Percentiles rank a stretch among this genome's conserved stretches.
These are phyloP conservation scores for Cyprinodon tularosa DNA, from an alignment of 2,113 vertebrate species.

Conservation along the genomic window DNA sequence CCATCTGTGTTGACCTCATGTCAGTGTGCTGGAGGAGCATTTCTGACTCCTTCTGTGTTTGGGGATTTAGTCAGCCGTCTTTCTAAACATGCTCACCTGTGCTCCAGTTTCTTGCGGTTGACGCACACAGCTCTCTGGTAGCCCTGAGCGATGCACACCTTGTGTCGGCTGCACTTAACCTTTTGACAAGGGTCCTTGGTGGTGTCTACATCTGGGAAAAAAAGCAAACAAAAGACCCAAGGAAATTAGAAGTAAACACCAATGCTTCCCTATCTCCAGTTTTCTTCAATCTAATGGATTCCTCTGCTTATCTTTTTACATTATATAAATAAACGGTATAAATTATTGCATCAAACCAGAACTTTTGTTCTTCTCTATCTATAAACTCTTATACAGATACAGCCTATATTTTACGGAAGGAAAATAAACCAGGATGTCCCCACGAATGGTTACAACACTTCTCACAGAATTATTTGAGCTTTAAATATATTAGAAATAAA, in stretches of 20 bases:
- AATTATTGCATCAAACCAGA: conserved; percentile 2
- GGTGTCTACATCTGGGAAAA: conserved; percentile 87
- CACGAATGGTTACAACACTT: background rate
- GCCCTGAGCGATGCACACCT: conserved; percentile 94
- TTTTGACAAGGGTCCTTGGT: conserved; percentile 99
- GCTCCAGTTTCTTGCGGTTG: conserved; percentile 96
- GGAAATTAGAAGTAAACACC: conserved; percentile 24
- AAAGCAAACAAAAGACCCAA: background rate
- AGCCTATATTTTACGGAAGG: conserved; percentile 1
- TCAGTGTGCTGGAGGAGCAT: conserved; percentile 1
- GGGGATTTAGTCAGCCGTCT: conserved; percentile 31
- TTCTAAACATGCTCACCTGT: conserved; percentile 83
- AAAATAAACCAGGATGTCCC: background rate
- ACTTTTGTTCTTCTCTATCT: conserved; percentile 11
- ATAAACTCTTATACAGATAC: conserved; percentile 1
- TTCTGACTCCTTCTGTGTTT: conserved; percentile 6
- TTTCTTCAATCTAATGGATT: background rate
- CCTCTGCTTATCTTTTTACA: conserved; percentile 1
- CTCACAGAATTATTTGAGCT: background rate
- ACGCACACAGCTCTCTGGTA: conserved; percentile 95
- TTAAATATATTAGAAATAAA: too few relatives aligned
- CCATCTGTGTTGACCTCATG: conserved; percentile 16
- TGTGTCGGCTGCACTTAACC: conserved; percentile 97
- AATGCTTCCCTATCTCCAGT: conserved; percentile 6
- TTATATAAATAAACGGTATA: background rate